phyloP scores from a whole-genome alignment of 2,888 invertebrate genomes.

The Agrochola lota region DNA sequence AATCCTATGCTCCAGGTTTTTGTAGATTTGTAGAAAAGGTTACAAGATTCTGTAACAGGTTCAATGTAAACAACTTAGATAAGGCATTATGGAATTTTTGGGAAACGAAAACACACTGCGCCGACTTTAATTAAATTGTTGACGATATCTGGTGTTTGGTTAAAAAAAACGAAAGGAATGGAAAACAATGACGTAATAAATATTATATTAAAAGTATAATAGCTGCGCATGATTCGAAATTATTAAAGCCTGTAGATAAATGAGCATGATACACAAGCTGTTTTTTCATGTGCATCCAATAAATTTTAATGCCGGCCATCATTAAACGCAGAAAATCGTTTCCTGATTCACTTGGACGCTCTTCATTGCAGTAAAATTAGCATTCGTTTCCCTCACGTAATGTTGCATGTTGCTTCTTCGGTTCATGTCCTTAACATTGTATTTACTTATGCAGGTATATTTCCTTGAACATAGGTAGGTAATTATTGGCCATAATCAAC shows the following conservation, averaged over 20 bases:
- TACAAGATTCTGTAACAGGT: neutral
- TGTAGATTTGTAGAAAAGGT: neutral
- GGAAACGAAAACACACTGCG: neutral
- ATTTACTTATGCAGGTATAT: neutral
- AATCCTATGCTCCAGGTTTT: neutral
- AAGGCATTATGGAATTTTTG: neutral
- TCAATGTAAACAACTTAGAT: neutral
- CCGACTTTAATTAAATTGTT: neutral
- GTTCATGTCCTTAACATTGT: constrained; percentile 29
- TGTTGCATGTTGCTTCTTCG: constrained; percentile 25
- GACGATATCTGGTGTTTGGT: no score
- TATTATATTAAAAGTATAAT: neutral
- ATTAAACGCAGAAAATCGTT: constrained; percentile 30
- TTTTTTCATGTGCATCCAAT: constrained; percentile 36
- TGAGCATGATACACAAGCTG: neutral
- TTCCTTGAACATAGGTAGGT: no score
- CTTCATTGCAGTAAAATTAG: constrained; percentile 23
- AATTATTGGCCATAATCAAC: no score
- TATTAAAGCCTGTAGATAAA: neutral
- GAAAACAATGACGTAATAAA: neutral
- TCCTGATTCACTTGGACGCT: constrained; percentile 27
- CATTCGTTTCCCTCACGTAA: constrained; percentile 42
- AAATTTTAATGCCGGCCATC: neutral
- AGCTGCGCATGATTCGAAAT: neutral
- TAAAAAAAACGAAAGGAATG: neutral